These are phyloP conservation scores for Xerus rutilus DNA, from an alignment of 2,797 vertebrate species.

Conservation along the genomic window DNA sequence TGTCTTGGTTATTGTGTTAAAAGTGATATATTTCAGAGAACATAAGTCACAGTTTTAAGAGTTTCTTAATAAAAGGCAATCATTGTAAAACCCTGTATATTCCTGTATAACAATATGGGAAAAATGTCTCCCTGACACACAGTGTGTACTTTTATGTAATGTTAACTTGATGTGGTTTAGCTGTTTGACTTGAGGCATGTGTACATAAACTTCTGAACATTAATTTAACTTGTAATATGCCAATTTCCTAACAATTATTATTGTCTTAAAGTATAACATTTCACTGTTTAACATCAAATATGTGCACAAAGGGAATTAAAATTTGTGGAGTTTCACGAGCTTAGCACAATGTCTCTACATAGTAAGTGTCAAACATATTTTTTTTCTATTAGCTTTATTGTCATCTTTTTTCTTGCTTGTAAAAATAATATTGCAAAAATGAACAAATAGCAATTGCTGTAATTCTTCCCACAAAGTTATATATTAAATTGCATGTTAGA, in stretches of 20 bases:
- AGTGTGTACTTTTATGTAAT: constrained; percentile 72
- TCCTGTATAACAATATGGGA: constrained; percentile 44
- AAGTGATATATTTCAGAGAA: constrained; percentile 50
- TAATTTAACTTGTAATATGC: constrained; percentile 64
- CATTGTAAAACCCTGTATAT: constrained; percentile 21
- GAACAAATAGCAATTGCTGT: background rate
- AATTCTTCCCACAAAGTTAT: constrained; percentile 38
- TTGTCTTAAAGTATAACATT: constrained; percentile 71
- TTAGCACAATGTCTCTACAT: constrained; percentile 13
- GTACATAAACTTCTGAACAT: constrained; percentile 67
- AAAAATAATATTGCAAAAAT: constrained; percentile 63
- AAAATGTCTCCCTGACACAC: constrained; percentile 31
- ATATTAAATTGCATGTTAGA: constrained; percentile 33
- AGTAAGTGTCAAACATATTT: constrained; percentile 55
- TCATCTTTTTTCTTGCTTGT: constrained; percentile 39
- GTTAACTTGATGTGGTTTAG: constrained; percentile 70
- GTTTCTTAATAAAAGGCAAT: constrained; percentile 62
- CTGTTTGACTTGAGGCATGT: constrained; percentile 70
- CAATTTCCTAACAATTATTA: constrained; percentile 75
- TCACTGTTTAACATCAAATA: constrained; percentile 64
- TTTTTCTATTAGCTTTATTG: constrained; percentile 58
- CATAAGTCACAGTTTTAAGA: constrained; percentile 62
- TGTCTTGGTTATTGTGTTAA: constrained; percentile 53
- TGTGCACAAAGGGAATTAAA: constrained; percentile 65
- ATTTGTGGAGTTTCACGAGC: constrained; percentile 55